Evolutionary conservation across 2,888 invertebrate species (phyloP).

Genomic region (Aquatica leii): DNA sequence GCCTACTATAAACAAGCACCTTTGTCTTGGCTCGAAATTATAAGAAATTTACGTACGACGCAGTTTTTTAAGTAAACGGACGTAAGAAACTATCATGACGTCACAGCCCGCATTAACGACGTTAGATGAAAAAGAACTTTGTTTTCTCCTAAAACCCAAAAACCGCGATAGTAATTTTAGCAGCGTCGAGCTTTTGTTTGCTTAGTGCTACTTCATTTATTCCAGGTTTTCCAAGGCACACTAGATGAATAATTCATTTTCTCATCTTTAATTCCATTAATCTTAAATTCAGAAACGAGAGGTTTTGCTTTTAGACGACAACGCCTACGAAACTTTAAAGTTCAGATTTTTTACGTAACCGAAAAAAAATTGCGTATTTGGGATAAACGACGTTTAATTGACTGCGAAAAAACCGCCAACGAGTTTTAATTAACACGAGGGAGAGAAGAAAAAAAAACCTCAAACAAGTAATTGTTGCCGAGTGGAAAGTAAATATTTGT

Average conservation of each 20-base stretch:
- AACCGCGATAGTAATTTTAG: slow-evolving; percentile 15
- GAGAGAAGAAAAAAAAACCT: slow-evolving; percentile 43
- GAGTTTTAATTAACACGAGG: slow-evolving; percentile 48
- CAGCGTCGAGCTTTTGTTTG: slow-evolving; percentile 51
- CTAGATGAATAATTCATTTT: slow-evolving; percentile 58
- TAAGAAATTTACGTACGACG: too few species aligned
- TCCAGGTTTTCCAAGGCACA: slow-evolving; percentile 58
- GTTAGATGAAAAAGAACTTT: too few species aligned
- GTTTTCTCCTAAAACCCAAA: slow-evolving; percentile 10
- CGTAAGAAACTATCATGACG: too few species aligned
- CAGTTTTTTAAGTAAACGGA: too few species aligned
- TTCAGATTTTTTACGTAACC: slow-evolving; percentile 20
- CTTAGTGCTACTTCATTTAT: slow-evolving; percentile 55
- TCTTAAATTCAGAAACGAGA: slow-evolving; percentile 53
- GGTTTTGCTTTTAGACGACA: slow-evolving; percentile 18
- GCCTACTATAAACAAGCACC: too few species aligned
- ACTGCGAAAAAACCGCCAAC: slow-evolving; percentile 45
- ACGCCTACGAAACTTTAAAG: slow-evolving; percentile 23
- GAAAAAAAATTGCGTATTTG: slow-evolving; percentile 17
- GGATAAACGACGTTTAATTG: slow-evolving; percentile 45
- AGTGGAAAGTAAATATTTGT: slow-evolving; percentile 42
- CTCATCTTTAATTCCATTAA: slow-evolving; percentile 62
- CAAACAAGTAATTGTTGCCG: slow-evolving; percentile 47
- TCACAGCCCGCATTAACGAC: too few species aligned
- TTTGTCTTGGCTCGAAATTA: too few species aligned